Conservation (phyloP, 1,140 invertebrate genomes). For the Ceratina japonica region DNA sequence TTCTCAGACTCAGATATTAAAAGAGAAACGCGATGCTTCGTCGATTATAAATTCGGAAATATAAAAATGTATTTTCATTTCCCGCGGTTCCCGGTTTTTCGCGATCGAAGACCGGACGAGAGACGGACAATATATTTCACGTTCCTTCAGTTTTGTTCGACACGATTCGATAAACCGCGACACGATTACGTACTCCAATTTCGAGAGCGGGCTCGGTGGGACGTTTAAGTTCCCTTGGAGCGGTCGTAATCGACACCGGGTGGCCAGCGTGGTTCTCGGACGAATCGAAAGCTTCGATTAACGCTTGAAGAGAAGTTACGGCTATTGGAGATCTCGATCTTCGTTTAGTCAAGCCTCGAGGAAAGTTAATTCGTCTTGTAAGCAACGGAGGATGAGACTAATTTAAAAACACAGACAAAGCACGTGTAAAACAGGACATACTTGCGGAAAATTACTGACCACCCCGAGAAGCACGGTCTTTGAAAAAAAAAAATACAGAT, state of each 20-base stretch:
- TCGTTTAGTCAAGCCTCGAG: neutral
- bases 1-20: neutral
- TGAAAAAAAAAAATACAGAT: neutral
- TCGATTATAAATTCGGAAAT: neutral
- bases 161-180: constrained; percentile 35
- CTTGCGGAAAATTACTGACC: neutral
- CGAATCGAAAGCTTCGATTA: neutral
- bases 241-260: neutral
- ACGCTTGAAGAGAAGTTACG: neutral
- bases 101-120: too few species aligned
- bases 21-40: neutral
- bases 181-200: constrained; percentile 2
- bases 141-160: neutral
- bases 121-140: neutral
- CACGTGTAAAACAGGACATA: too few species aligned
- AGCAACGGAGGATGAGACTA: neutral
- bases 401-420: neutral
- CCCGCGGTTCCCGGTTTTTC: too few species aligned
- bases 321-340: neutral
- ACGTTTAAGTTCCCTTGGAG: neutral
- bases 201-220: neutral
- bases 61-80: neutral
- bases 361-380: neutral
- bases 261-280: neutral
- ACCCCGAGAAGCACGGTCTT: neutral